These are phyloP conservation scores for Pachymerium ferrugineum DNA, from an alignment of 2,888 invertebrate species.

Conservation along the genomic window DNA sequence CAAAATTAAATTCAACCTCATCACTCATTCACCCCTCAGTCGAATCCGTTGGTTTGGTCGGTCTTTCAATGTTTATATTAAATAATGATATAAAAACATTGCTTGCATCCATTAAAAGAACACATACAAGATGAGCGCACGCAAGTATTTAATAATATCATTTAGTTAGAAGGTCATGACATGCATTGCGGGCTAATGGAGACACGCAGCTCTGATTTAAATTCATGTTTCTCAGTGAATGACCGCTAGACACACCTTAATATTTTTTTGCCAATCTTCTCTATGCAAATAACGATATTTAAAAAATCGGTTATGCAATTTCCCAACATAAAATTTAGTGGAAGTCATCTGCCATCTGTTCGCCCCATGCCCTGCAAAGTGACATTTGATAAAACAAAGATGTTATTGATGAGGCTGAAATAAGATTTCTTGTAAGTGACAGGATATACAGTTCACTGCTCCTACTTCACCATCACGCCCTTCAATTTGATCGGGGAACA, in stretches of 20 bases:
- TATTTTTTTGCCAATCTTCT: neutral
- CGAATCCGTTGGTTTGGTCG: too few relatives aligned
- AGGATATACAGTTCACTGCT: conserved; percentile 21
- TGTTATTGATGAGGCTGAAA: conserved; percentile 21
- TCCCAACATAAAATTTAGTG: neutral
- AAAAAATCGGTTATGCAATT: neutral
- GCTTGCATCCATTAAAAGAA: too few relatives aligned
- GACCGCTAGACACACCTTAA: neutral
- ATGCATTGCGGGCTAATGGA: neutral
- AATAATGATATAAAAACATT: too few relatives aligned
- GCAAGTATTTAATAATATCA: neutral
- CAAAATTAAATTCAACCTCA: too few relatives aligned
- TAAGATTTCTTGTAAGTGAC: conserved; percentile 18
- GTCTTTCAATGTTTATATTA: too few relatives aligned
- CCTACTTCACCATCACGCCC: neutral
- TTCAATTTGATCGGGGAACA: neutral
- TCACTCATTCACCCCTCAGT: too few relatives aligned
- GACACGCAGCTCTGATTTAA: conserved; percentile 6
- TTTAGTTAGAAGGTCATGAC: conserved; percentile 5
- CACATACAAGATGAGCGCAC: too few relatives aligned
- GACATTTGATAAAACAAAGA: conserved; percentile 8
- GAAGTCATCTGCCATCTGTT: neutral
- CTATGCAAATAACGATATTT: neutral
- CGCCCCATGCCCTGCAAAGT: neutral
- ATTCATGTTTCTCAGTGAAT: neutral